Percentiles rank a stretch among this genome's conserved stretches.
These are phyloP conservation scores for Scleropages formosus DNA, from an alignment of 2,797 vertebrate species.

Conservation along the genomic window DNA sequence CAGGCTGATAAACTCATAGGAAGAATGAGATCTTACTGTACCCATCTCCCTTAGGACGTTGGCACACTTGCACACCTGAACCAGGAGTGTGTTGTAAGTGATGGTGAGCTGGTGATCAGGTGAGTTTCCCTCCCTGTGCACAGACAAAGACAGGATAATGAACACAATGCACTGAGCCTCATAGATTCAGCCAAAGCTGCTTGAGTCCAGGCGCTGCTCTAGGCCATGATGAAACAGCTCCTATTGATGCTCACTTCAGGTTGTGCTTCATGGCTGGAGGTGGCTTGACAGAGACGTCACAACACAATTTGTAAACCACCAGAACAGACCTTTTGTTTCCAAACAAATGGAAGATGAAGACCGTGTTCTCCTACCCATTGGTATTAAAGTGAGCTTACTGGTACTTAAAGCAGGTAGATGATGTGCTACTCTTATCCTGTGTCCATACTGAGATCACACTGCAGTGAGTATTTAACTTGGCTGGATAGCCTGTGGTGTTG, in stretches of 20 bases:
- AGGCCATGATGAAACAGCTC: background rate
- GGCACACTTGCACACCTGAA: conserved; percentile 73
- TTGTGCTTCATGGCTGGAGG: background rate
- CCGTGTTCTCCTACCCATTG: background rate
- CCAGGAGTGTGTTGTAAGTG: conserved; percentile 71
- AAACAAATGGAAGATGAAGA: background rate
- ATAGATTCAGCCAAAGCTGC: background rate
- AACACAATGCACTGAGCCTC: background rate
- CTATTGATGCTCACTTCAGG: background rate
- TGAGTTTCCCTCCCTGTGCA: conserved; percentile 74
- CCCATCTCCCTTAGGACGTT: conserved; percentile 73
- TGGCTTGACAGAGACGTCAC: background rate
- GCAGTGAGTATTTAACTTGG: conserved; percentile 42
- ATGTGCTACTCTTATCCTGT: conserved; percentile 34
- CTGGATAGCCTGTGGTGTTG: conserved; percentile 44
- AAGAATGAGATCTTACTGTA: conserved; percentile 44
- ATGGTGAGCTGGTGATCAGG: conserved; percentile 64
- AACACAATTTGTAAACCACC: too few species aligned
- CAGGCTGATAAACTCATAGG: too few species aligned
- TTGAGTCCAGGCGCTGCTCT: background rate
- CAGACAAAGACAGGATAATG: conserved; percentile 24
- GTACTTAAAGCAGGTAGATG: conserved; percentile 37
- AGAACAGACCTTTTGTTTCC: background rate
- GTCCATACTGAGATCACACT: conserved; percentile 53
- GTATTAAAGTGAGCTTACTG: conserved; percentile 7